A percentile compares a stretch with the other conserved stretches of the same genome.
Conservation (phyloP, 2,113 vertebrate genomes). For the Ariopsis seemanni region DNA sequence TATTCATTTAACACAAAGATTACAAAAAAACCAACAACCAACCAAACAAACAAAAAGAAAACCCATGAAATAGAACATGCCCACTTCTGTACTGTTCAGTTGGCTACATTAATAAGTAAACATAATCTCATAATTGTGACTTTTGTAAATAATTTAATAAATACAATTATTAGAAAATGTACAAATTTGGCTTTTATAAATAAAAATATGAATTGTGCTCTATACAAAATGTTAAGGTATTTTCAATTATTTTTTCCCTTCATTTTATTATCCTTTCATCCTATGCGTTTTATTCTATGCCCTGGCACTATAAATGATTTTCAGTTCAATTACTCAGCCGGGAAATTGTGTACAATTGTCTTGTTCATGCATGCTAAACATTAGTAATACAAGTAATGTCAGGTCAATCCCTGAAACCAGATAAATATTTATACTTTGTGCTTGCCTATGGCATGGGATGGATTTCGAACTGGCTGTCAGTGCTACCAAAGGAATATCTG, state of each 20-base stretch:
- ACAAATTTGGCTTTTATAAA: constrained; percentile 13
- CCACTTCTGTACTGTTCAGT: constrained; percentile 23
- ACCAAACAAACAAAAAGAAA: neutral
- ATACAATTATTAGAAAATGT: constrained; percentile 27
- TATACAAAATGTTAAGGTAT: constrained; percentile 1
- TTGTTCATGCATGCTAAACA: neutral
- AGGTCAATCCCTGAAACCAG: neutral
- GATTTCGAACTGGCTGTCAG: neutral
- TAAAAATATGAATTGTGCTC: neutral
- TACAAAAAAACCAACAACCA: neutral
- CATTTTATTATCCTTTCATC: constrained; percentile 4
- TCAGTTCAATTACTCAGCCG: neutral
- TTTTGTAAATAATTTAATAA: constrained; percentile 44
- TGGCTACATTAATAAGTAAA: constrained; percentile 33
- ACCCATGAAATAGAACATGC: constrained; percentile 40
- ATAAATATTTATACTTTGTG: constrained; percentile 2
- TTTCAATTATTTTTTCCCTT: neutral
- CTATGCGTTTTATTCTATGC: neutral
- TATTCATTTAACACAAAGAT: constrained; percentile 17
- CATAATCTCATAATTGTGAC: constrained; percentile 14
- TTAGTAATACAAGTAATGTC: neutral
- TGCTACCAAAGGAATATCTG: constrained; percentile 8
- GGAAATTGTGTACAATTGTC: neutral
- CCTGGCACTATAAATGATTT: constrained; percentile 4
- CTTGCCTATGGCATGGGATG: neutral